These are phyloP conservation scores for Cephalopachus bancanus DNA, from an alignment of 2,797 vertebrate genomes.

Conservation along the genomic window DNA sequence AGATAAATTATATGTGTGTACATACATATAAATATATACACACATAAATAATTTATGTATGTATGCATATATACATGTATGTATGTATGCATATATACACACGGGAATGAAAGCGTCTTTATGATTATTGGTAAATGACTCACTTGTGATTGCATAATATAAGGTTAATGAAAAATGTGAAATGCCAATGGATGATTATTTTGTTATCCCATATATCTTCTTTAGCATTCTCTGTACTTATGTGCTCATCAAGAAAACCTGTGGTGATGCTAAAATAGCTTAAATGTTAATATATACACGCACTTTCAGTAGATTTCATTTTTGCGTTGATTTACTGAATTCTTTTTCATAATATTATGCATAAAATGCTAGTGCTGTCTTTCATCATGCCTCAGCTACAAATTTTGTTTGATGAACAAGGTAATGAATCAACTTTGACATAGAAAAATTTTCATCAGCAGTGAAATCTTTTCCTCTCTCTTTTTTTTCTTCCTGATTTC, in stretches of 20 bases:
- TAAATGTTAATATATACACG: not conserved
- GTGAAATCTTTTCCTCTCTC: not conserved
- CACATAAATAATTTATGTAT: not conserved
- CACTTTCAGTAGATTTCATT: slow-evolving; percentile 32
- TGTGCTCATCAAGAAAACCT: slow-evolving; percentile 53
- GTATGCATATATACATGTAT: not conserved
- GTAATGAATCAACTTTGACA: not conserved
- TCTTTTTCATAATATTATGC: slow-evolving; percentile 30
- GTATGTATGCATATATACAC: not conserved
- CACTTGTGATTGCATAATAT: not conserved
- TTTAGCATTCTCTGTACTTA: not conserved
- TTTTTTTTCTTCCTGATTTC: not conserved
- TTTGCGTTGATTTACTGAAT: slow-evolving; percentile 61
- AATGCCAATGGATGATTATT: not conserved
- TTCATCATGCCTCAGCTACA: slow-evolving; percentile 41
- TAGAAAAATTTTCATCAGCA: slow-evolving; percentile 28
- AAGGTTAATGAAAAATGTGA: not conserved
- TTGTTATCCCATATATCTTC: not conserved
- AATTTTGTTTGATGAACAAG: slow-evolving; percentile 73
- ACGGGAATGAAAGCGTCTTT: not conserved
- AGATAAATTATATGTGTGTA: not conserved
- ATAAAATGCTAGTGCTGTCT: slow-evolving; percentile 66
- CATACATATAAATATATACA: not conserved
- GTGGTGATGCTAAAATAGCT: slow-evolving; percentile 15
- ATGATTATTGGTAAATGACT: not conserved